phyloP scores from a whole-genome alignment of 2,797 vertebrate species.

The Dendrocincla tyrannina region DNA sequence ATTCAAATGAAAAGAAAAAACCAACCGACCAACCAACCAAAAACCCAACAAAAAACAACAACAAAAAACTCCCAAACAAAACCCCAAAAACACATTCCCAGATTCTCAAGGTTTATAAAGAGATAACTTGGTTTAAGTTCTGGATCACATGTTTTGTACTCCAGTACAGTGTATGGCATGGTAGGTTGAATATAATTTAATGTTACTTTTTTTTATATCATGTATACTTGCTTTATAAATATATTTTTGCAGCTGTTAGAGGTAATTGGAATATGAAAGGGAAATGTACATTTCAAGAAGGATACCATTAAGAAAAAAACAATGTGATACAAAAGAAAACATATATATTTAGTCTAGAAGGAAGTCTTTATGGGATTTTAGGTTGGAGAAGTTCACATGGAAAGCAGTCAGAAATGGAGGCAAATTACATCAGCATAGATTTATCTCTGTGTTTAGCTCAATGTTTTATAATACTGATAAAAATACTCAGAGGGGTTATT shows the following conservation, averaged over 20 bases:
- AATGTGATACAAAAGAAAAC: background rate
- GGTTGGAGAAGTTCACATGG: background rate
- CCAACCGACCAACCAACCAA: too few relatives aligned
- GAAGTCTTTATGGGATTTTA: background rate
- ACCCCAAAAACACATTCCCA: background rate
- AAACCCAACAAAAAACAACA: too few relatives aligned
- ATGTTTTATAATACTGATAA: background rate
- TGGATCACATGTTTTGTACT: background rate
- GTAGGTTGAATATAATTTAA: background rate
- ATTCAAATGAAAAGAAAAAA: background rate
- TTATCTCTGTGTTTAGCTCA: background rate
- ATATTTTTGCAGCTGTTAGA: background rate
- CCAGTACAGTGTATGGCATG: background rate
- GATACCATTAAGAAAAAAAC: background rate
- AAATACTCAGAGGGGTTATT: background rate
- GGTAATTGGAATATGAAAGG: background rate
- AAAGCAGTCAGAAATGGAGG: background rate
- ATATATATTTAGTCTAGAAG: background rate
- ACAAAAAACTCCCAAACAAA: too few relatives aligned
- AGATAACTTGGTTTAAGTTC: background rate
- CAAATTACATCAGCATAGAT: background rate
- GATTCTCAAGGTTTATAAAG: background rate
- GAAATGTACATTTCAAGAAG: background rate
- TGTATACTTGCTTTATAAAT: background rate
- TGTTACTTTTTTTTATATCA: background rate